These are phyloP conservation scores for Enteromius argenteus DNA, from an alignment of 2,797 vertebrate species.

Conservation along the genomic window DNA sequence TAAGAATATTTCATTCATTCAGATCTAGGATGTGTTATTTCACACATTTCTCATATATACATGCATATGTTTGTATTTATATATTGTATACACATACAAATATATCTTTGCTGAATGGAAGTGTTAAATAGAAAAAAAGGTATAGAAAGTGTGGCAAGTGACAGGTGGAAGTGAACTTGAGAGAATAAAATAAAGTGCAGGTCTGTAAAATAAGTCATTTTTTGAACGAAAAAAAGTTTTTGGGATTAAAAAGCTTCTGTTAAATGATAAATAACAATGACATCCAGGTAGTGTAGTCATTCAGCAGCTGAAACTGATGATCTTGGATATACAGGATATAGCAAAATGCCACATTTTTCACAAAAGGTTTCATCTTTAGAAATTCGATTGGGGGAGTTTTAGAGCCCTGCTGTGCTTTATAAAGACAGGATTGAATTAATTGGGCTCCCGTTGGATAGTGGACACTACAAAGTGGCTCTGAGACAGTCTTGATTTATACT, in stretches of 20 bases:
- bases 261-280: background rate
- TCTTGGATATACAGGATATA: background rate
- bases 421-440: conserved; percentile 29
- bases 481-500: conserved; percentile 56
- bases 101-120: background rate
- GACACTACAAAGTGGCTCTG: conserved; percentile 52
- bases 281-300: background rate
- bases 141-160: background rate
- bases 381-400: background rate
- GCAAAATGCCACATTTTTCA: background rate
- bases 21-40: no score
- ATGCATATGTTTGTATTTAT: no score
- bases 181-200: background rate
- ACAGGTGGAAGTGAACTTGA: background rate
- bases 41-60: no score
- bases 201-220: background rate
- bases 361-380: background rate
- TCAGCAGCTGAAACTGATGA: background rate
- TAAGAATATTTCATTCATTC: no score
- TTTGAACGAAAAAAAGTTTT: background rate
- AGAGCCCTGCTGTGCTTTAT: conserved; percentile 26
- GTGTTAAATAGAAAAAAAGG: background rate
- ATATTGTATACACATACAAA: no score
- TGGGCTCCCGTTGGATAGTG: background rate
- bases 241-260: background rate